Conservation (phyloP, 2,113 vertebrate species). For the Alectura lathami region DNA sequence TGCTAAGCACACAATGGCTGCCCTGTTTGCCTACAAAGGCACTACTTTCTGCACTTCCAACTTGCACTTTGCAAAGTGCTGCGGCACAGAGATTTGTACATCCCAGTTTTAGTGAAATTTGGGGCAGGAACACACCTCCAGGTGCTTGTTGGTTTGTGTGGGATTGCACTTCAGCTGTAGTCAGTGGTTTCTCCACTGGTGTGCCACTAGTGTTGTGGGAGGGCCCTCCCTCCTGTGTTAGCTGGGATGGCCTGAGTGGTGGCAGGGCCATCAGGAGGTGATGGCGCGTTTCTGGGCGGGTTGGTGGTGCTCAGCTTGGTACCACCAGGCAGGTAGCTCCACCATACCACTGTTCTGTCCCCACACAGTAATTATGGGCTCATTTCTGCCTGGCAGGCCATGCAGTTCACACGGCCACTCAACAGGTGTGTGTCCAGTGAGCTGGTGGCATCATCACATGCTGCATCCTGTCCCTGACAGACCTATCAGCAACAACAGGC, state of each 20-base stretch:
- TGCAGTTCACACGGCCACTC: neutral
- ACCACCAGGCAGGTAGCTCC: neutral
- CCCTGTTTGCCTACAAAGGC: neutral
- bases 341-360: neutral
- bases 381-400: neutral
- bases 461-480: neutral
- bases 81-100: neutral
- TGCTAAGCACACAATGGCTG: neutral
- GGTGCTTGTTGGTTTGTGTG: neutral
- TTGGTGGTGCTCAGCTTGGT: neutral
- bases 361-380: neutral
- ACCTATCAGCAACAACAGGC: neutral
- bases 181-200: neutral
- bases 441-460: neutral
- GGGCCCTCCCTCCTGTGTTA: neutral
- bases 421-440: neutral
- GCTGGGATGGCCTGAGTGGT: neutral
- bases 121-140: neutral
- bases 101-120: neutral
- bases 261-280: neutral
- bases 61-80: neutral
- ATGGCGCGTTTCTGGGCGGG: fast-evolving
- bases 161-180: neutral
- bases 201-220: neutral
- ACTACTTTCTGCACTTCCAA: neutral